Percentiles rank a stretch among this genome's conserved stretches.
These are phyloP conservation scores for Timema cristinae DNA, from an alignment of 2,888 invertebrate genomes.

Conservation along the genomic window DNA sequence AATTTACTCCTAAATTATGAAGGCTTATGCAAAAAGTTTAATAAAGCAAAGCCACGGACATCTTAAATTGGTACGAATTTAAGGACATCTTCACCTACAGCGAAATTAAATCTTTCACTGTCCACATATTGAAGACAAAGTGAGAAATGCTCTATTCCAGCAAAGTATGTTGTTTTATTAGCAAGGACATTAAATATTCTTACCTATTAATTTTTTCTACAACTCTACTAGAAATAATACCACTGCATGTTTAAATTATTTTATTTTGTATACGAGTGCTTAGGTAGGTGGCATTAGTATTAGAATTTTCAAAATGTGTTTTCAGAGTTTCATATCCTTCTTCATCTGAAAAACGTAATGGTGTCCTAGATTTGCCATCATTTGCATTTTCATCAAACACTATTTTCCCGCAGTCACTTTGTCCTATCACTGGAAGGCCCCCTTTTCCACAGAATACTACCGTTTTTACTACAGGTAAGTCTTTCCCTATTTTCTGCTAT, in stretches of 20 bases:
- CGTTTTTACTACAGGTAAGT: slow-evolving; percentile 11
- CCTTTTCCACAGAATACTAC: not conserved
- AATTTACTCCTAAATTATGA: not conserved
- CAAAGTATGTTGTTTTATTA: too few relatives aligned
- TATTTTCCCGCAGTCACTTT: not conserved
- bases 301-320: too few relatives aligned
- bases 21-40: not conserved
- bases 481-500: slow-evolving; percentile 5
- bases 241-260: too few relatives aligned
- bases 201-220: too few relatives aligned
- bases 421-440: not conserved
- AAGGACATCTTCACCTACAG: not conserved
- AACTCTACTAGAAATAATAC: too few relatives aligned
- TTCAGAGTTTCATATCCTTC: too few relatives aligned
- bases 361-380: not conserved
- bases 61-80: not conserved
- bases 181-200: too few relatives aligned
- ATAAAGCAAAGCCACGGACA: not conserved
- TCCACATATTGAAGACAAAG: not conserved
- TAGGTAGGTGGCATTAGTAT: too few relatives aligned
- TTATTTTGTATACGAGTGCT: too few relatives aligned
- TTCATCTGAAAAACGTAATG: too few relatives aligned
- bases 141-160: too few relatives aligned
- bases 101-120: not conserved
- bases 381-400: not conserved